These are phyloP conservation scores for Ditylenchus dipsaci DNA, from an alignment of 1,140 invertebrate species.

Conservation along the genomic window DNA sequence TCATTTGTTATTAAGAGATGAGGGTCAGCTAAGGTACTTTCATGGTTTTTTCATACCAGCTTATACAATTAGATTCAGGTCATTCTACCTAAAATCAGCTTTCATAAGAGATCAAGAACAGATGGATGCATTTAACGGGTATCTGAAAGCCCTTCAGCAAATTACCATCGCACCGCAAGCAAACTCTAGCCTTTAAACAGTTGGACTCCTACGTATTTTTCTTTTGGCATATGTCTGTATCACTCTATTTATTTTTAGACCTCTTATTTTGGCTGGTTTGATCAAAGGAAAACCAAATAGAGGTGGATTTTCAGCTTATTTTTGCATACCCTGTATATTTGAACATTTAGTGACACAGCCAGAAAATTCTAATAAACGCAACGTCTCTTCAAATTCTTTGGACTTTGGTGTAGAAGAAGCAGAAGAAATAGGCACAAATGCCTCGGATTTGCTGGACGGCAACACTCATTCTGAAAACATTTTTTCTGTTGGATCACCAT, in stretches of 20 bases:
- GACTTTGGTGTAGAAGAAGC: background rate
- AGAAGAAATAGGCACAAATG: background rate
- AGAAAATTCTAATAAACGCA: background rate
- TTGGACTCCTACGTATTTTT: constrained; percentile 48
- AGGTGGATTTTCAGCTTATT: background rate
- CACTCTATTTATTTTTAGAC: constrained; percentile 9
- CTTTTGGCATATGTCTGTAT: background rate
- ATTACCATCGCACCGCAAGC: constrained; percentile 37
- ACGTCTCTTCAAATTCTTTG: background rate
- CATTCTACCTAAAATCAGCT: constrained; percentile 47
- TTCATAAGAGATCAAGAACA: constrained; percentile 49
- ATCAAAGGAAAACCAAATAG: constrained; percentile 30
- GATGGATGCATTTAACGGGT: constrained; percentile 40
- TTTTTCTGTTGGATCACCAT: background rate
- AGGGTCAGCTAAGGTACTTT: constrained; percentile 25
- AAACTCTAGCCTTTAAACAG: constrained; percentile 46
- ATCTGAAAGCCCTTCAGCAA: constrained; percentile 39
- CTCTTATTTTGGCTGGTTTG: constrained; percentile 52
- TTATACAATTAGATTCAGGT: constrained; percentile 15
- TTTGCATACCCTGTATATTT: background rate
- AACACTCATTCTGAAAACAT: background rate
- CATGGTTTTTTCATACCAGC: background rate
- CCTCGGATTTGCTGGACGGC: constrained; percentile 10
- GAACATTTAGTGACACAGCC: background rate
- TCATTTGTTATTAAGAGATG: constrained; percentile 33